A percentile compares a stretch with the other conserved stretches of the same genome.
These are phyloP conservation scores for Chloebia gouldiae DNA, from an alignment of 2,113 vertebrate genomes.

Conservation along the genomic window DNA sequence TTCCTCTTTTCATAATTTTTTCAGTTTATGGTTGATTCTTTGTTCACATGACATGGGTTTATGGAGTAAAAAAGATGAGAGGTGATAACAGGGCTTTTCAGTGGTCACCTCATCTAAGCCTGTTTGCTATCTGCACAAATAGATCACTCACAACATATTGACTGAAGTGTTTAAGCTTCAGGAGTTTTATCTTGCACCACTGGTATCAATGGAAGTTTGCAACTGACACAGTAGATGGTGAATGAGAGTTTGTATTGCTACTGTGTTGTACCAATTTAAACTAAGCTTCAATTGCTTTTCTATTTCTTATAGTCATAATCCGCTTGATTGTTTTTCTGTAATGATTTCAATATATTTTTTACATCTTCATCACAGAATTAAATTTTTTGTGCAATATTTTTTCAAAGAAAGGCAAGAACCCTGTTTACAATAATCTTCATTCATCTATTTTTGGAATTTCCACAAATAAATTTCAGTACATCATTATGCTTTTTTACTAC, in stretches of 20 bases:
- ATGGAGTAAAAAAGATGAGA: constrained; percentile 39
- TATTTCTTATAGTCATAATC: not conserved
- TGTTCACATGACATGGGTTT: constrained; percentile 20
- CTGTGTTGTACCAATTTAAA: not conserved
- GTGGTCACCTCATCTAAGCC: constrained; percentile 19
- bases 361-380: not conserved
- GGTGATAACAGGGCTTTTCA: constrained; percentile 36
- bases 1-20: constrained; percentile 28
- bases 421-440: not conserved
- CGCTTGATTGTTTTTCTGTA: not conserved
- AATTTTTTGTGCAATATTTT: not conserved
- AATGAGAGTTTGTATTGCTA: not conserved
- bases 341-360: not conserved
- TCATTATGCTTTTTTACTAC: fast-evolving
- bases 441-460: not conserved
- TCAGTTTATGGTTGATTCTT: constrained; percentile 28
- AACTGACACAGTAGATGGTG: not conserved
- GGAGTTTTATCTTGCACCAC: not conserved
- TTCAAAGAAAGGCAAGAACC: not conserved
- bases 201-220: not conserved
- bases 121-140: not conserved
- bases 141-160: constrained; percentile 23
- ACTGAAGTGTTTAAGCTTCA: constrained; percentile 12
- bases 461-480: not conserved
- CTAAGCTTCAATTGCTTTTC: not conserved